A percentile compares a stretch with the other conserved stretches of the same genome.
phyloP scores from a whole-genome alignment of 2,113 vertebrate species.

The Oceanodroma tethys region DNA sequence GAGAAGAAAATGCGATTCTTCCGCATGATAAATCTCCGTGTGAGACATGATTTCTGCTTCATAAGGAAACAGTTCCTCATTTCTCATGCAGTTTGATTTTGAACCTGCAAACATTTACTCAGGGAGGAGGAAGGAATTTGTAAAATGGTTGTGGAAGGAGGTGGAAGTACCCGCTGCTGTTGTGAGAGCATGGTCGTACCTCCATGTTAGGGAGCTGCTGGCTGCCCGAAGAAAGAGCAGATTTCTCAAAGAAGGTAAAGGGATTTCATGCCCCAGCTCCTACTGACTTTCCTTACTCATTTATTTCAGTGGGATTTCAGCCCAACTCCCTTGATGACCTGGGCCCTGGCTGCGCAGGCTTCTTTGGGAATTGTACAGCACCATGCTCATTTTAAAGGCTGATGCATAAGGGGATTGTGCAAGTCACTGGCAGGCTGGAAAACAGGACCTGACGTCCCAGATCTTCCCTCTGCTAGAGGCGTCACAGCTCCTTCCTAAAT shows the following conservation, averaged over 20 bases:
- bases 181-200: neutral
- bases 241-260: neutral
- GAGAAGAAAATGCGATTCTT: neutral
- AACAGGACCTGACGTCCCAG: neutral
- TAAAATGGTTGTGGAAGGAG: neutral
- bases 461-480: neutral
- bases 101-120: neutral
- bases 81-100: neutral
- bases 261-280: neutral
- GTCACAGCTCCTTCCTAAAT: neutral
- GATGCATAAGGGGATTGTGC: neutral
- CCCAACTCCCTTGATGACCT: neutral
- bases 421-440: neutral
- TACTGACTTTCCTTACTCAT: neutral
- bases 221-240: neutral
- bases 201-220: neutral
- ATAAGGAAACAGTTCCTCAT: neutral
- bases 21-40: neutral
- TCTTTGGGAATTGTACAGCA: neutral
- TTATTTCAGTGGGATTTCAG: neutral
- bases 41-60: neutral
- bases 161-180: neutral
- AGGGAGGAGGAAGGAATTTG: neutral
- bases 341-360: neutral
- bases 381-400: neutral